Conservation (phyloP, 2,113 vertebrate genomes). For the Mus pahari region DNA sequence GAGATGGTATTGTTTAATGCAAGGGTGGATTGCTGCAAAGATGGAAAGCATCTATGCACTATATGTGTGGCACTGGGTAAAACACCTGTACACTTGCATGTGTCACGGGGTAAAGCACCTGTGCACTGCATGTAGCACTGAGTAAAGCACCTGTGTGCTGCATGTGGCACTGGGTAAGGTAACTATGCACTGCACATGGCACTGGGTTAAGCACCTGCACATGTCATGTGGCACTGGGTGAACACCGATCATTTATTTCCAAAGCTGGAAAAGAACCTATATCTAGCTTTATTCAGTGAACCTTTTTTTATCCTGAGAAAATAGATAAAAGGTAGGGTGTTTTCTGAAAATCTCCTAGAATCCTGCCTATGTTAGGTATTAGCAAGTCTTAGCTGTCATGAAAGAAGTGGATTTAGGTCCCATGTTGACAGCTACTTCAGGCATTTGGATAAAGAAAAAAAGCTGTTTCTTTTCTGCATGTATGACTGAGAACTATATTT, state of each 20-base stretch:
- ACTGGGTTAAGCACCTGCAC: no score
- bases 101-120: neutral
- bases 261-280: neutral
- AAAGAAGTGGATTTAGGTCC: neutral
- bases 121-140: no score
- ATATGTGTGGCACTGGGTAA: neutral
- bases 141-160: no score
- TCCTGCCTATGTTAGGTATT: neutral
- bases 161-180: neutral
- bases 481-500: rapidly evolving
- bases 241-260: neutral
- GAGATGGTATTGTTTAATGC: neutral
- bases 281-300: neutral
- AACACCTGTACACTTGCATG: neutral
- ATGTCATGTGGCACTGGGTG: neutral
- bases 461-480: neutral
- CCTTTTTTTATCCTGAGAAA: neutral
- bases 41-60: neutral
- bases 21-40: neutral
- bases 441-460: neutral
- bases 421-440: neutral
- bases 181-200: no score
- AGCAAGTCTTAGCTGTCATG: neutral
- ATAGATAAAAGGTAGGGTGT: neutral
- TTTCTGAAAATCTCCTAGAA: neutral